Base-by-base conservation (phyloP, 2,113 vertebrate genomes). In the Arothron firmamentum region DNA sequence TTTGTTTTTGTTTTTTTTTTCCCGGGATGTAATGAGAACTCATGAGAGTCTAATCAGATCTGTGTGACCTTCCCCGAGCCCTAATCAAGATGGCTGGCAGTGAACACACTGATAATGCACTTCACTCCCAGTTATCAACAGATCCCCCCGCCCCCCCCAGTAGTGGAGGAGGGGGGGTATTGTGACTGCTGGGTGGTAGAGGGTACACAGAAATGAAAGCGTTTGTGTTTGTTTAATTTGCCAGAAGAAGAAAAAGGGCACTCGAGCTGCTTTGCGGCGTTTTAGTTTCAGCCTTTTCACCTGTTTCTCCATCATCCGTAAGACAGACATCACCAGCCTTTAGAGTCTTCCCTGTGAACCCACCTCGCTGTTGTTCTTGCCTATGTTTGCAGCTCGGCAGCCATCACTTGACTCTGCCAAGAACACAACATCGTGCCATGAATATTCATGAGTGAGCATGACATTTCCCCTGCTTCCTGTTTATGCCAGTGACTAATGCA, bases 381-480 rank as follows among this genome's bases (percentile, higher is more conserved):
- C 59, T 75, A 52, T 79, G 78, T 85, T 80, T 83, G 78, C 72
- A 53, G 71, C 72, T 69, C 64, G 55, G 59, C 79, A 77, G 65
- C 75, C 81, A 70, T 79, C 75, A 66, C 76, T 78, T 41, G 72
- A 79, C 72, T 86, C 76, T 75, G 77, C 75, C 81, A 80, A 79
- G 75, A 69, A 84, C 81, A 88, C 72, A 66, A 75, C 82, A 82
- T 83, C 77, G 74, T 59, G 23, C 20, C 65, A 85, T 90, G 85
- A 89, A 90, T 89, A 89, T 90, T 90, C 86, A 90, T 86, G 85
- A 82, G 56, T 71, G 77, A 87, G 64, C 75, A 70, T 85, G 78
- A 84, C 81, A 80, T 88, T 90, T 88, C 78, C 79, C 74, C 81
- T 78, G 80, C 81, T 80, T 90, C 74, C 82, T 87, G 80, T 86